Conservation (phyloP, 2,888 invertebrate species). For the Ceriagrion tenellum region DNA sequence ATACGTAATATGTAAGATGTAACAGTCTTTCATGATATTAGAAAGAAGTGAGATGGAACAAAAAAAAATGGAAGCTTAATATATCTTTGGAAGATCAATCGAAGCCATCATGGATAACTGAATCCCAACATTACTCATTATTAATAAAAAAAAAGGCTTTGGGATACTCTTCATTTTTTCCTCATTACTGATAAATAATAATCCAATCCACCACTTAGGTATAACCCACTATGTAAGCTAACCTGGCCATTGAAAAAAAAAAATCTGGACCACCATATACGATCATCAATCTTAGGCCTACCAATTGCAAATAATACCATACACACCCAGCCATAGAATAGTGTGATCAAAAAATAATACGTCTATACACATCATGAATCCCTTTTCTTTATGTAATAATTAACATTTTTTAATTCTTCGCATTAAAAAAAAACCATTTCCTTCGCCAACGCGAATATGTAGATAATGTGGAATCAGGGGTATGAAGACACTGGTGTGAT, state of each 20-base stretch:
- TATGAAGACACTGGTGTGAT: neutral
- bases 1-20: neutral
- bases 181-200: constrained; percentile 55
- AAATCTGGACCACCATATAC: constrained; percentile 46
- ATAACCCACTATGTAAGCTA: constrained; percentile 64
- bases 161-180: constrained; percentile 50
- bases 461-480: neutral
- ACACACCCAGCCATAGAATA: constrained; percentile 55
- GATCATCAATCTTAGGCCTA: constrained; percentile 49
- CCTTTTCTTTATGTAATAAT: constrained; percentile 30
- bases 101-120: neutral
- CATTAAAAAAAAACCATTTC: constrained; percentile 47
- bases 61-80: neutral
- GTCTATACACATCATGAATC: constrained; percentile 56
- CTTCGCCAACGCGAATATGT: constrained; percentile 12
- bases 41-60: constrained; percentile 30
- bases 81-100: constrained; percentile 51
- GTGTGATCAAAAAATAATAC: constrained; percentile 26
- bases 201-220: constrained; percentile 62
- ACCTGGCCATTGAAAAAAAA: constrained; percentile 61
- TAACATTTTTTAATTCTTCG: constrained; percentile 24
- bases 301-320: constrained; percentile 46
- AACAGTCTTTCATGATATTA: constrained; percentile 18
- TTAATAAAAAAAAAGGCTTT: constrained; percentile 35
- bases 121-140: constrained; percentile 17